phyloP scores from a whole-genome alignment of 2,888 invertebrate species.

The Amblyjoppa fuscipennis region DNA sequence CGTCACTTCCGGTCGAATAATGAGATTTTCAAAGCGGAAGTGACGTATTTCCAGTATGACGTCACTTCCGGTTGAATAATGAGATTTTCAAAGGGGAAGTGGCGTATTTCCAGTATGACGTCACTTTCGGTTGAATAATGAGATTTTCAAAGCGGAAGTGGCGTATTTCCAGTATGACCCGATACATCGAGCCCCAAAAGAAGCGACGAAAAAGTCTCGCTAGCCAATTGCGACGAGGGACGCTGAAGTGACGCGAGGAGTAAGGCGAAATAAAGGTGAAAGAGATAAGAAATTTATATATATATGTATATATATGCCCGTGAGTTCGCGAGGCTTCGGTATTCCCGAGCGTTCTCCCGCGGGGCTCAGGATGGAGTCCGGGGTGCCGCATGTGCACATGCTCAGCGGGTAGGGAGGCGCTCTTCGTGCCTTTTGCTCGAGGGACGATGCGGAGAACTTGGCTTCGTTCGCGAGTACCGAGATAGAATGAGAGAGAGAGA shows the following conservation, averaged over 20 bases:
- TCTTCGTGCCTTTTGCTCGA: slow-evolving; percentile 11
- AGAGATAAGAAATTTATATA: slow-evolving; percentile 35
- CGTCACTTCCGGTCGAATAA: too few species aligned
- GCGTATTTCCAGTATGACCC: too few species aligned
- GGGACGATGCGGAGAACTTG: background rate
- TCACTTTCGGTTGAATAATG: too few species aligned
- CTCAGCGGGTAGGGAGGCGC: slow-evolving; percentile 2
- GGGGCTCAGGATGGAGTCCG: slow-evolving; percentile 1
- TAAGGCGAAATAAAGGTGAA: slow-evolving; percentile 33
- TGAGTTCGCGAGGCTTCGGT: background rate
- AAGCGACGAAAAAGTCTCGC: too few species aligned
- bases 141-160: too few species aligned
- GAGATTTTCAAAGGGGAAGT: too few species aligned
- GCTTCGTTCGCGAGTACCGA: background rate
- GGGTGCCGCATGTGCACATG: slow-evolving; percentile 15
- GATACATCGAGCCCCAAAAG: too few species aligned
- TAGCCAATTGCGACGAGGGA: slow-evolving; percentile 46
- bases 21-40: too few species aligned
- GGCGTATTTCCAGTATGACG: too few species aligned
- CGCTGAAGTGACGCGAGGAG: slow-evolving; percentile 25
- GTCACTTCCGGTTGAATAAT: too few species aligned
- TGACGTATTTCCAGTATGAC: too few species aligned
- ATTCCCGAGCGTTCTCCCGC: slow-evolving; percentile 1
- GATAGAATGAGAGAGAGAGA: slow-evolving; percentile 1
- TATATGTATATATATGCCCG: background rate